Percentiles rank a stretch among this genome's conserved stretches.
These are phyloP conservation scores for Erinaceus europaeus DNA, from an alignment of 2,113 vertebrate species.

Conservation along the genomic window DNA sequence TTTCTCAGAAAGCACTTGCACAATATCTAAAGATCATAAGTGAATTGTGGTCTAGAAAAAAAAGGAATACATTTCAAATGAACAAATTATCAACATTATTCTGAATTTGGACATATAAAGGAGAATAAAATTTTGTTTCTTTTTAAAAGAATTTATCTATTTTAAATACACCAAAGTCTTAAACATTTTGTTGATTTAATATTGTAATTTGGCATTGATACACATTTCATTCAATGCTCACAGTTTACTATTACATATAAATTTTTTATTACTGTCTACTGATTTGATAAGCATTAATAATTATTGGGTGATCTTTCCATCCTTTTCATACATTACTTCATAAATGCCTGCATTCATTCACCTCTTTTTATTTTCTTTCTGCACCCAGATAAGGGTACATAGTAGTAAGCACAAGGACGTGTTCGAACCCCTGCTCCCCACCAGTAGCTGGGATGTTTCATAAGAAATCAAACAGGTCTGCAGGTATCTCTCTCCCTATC, in stretches of 20 bases:
- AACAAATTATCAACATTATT: background rate
- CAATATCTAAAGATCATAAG: background rate
- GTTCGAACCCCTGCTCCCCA: no score
- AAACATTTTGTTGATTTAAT: background rate
- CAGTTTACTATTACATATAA: background rate
- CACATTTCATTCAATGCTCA: background rate
- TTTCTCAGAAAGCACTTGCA: slow-evolving; percentile 34
- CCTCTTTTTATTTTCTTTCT: background rate
- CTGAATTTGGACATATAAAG: background rate
- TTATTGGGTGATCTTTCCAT: background rate
- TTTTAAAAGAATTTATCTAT: background rate
- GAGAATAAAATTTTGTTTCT: background rate
- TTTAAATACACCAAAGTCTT: background rate
- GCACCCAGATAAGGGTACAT: no score
- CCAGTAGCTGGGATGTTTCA: no score
- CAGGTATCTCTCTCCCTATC: no score
- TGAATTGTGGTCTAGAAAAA: slow-evolving; percentile 39
- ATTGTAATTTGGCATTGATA: background rate
- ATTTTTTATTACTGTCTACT: background rate
- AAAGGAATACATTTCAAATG: slow-evolving; percentile 16
- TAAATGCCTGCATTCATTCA: background rate
- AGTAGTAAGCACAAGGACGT: no score
- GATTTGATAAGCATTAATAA: background rate
- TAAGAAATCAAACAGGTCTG: no score
- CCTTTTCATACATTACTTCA: background rate